Conservation (phyloP, 2,888 invertebrate genomes). For the Lasioglossum oenotherae region DNA sequence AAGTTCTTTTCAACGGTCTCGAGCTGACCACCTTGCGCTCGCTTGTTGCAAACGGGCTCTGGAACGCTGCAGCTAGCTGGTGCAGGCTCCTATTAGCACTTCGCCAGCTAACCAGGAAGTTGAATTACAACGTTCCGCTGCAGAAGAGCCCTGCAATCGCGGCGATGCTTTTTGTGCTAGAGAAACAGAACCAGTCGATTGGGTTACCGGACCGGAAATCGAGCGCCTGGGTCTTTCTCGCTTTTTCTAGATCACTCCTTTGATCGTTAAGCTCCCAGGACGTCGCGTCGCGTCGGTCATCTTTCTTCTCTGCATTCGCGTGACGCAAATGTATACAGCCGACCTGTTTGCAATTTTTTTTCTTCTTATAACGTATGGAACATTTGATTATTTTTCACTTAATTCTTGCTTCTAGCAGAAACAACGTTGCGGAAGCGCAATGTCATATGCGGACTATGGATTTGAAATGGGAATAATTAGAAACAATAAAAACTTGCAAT, state of each 20-base stretch:
- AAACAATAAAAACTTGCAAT: background rate
- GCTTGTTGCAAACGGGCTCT: background rate
- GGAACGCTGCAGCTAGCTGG: background rate
- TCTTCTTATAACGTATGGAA: background rate
- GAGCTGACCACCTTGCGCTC: background rate
- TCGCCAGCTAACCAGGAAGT: slow-evolving; percentile 5
- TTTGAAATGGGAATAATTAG: background rate
- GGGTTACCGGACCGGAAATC: slow-evolving; percentile 1
- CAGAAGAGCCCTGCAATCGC: background rate
- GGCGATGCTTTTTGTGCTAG: background rate
- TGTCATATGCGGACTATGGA: background rate
- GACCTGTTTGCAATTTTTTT: background rate
- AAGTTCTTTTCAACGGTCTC: slow-evolving; percentile 67
- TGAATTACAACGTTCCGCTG: slow-evolving; percentile 9
- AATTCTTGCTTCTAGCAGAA: background rate
- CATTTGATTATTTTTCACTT: background rate
- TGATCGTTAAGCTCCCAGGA: background rate
- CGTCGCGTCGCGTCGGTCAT: background rate
- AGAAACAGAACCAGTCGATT: slow-evolving; percentile 1
- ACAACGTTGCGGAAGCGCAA: background rate
- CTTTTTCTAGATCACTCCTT: background rate
- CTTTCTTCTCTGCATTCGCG: background rate
- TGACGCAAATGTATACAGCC: background rate
- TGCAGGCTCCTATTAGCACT: slow-evolving; percentile 9
- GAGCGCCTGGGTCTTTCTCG: background rate